Conservation (phyloP, 2,888 invertebrate species). For the Augiades crinisus region DNA sequence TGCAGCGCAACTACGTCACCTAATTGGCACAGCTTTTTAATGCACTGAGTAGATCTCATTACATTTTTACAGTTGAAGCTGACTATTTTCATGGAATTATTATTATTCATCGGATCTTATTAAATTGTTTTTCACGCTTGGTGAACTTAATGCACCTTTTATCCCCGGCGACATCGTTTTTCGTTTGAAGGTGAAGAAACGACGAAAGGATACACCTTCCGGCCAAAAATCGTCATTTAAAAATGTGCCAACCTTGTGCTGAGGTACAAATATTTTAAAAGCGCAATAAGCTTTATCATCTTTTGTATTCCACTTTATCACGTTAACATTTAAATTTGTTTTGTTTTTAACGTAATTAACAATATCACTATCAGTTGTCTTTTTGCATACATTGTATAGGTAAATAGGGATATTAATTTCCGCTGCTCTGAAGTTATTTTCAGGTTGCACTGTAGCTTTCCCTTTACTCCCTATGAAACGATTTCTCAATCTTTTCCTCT, state of each 20-base stretch:
- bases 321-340: slow-evolving; percentile 17
- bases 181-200: neutral
- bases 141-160: neutral
- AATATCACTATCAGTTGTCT: slow-evolving; percentile 19
- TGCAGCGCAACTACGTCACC: neutral
- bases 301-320: too few relatives aligned
- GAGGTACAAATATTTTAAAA: slow-evolving; percentile 28
- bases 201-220: neutral
- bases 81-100: slow-evolving; percentile 10
- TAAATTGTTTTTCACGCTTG: neutral
- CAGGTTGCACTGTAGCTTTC: neutral
- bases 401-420: slow-evolving; percentile 18
- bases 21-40: slow-evolving; percentile 19
- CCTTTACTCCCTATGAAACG: slow-evolving; percentile 12
- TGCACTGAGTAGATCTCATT: slow-evolving; percentile 15
- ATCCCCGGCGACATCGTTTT: neutral
- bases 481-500: neutral
- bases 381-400: slow-evolving; percentile 20
- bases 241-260: slow-evolving; percentile 23
- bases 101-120: slow-evolving; percentile 7
- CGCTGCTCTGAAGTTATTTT: slow-evolving; percentile 13
- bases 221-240: slow-evolving; percentile 1
- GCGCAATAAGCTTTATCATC: slow-evolving; percentile 27
- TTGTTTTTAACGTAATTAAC: slow-evolving; percentile 12
- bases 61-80: slow-evolving; percentile 26